Conservation (phyloP, 2,797 vertebrate species). For the Australoheros facetus region DNA sequence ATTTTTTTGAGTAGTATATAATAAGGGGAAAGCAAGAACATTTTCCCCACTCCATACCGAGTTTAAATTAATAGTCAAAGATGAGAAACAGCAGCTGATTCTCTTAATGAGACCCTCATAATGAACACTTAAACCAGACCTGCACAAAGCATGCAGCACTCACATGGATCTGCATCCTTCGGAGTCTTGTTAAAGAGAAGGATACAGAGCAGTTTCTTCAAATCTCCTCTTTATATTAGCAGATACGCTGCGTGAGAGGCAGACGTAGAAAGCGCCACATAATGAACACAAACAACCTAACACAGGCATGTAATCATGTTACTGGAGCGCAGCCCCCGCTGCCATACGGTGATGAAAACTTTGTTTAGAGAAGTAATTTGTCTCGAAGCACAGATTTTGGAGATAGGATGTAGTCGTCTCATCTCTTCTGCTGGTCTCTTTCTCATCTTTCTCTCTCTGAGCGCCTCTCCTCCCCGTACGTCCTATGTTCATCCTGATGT, state of each 20-base stretch:
- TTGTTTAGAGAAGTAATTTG: conserved; percentile 58
- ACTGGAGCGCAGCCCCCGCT: conserved; percentile 6
- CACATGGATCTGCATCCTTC: conserved; percentile 20
- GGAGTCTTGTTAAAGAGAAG: conserved; percentile 50
- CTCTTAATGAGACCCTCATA: conserved; percentile 26
- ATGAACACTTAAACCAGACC: conserved; percentile 18
- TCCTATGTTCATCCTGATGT: conserved; percentile 9
- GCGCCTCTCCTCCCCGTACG: conserved; percentile 6
- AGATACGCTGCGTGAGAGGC: conserved; percentile 20
- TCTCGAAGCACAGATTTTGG: conserved; percentile 44
- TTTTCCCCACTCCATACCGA: background rate
- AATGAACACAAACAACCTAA: conserved; percentile 61
- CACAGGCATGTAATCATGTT: conserved; percentile 38
- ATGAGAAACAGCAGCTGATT: conserved; percentile 22
- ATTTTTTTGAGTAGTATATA: background rate
- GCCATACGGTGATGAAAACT: conserved; percentile 55
- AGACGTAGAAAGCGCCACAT: conserved; percentile 17
- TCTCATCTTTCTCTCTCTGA: background rate
- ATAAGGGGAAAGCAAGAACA: conserved; percentile 11
- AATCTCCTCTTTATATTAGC: conserved; percentile 29
- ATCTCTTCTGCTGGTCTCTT: conserved; percentile 35
- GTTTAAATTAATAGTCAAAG: conserved; percentile 26
- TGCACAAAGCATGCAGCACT: conserved; percentile 7
- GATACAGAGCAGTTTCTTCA: conserved; percentile 27
- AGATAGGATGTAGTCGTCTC: conserved; percentile 58